These are phyloP conservation scores for Peromyscus polionotus DNA, from an alignment of 2,113 vertebrate species.

Conservation along the genomic window DNA sequence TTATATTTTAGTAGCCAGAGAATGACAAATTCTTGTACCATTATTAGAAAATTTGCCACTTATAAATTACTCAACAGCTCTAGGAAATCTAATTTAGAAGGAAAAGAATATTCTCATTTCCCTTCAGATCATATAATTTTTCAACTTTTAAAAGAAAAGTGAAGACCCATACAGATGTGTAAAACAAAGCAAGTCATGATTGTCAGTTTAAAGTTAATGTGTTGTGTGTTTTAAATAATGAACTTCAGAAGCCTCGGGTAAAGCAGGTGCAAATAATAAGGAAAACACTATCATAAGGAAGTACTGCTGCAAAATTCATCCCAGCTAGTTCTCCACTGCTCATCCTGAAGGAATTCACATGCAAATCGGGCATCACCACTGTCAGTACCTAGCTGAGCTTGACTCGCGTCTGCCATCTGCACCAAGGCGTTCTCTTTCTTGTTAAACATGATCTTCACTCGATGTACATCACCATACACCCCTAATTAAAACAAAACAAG, in stretches of 20 bases:
- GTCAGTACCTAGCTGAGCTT: constrained; percentile 92
- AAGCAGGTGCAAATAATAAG: constrained; percentile 32
- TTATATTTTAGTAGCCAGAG: constrained; percentile 1
- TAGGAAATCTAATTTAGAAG: constrained; percentile 53
- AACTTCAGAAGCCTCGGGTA: constrained; percentile 35
- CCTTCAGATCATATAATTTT: not conserved
- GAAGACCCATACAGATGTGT: not conserved
- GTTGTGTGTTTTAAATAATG: constrained; percentile 11
- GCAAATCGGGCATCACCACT: not conserved
- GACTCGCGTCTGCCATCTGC: constrained; percentile 93
- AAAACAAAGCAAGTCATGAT: constrained; percentile 29
- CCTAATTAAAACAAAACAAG: constrained; percentile 85
- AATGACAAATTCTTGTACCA: not conserved
- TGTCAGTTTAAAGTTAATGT: constrained; percentile 55
- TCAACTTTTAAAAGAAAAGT: constrained; percentile 33
- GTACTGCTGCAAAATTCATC: constrained; percentile 3
- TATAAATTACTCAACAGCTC: constrained; percentile 44
- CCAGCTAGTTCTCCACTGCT: not conserved
- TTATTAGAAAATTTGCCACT: not conserved
- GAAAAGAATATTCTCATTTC: not conserved
- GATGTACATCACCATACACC: constrained; percentile 93
- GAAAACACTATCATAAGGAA: constrained; percentile 10
- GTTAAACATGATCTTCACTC: constrained; percentile 95
- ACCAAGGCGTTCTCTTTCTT: constrained; percentile 93
- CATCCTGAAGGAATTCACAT: constrained; percentile 29